Evolutionary conservation across 2,797 vertebrate species (phyloP), one percentile per base, ranked within the genome.

Genomic region (Nothura maculosa): DNA sequence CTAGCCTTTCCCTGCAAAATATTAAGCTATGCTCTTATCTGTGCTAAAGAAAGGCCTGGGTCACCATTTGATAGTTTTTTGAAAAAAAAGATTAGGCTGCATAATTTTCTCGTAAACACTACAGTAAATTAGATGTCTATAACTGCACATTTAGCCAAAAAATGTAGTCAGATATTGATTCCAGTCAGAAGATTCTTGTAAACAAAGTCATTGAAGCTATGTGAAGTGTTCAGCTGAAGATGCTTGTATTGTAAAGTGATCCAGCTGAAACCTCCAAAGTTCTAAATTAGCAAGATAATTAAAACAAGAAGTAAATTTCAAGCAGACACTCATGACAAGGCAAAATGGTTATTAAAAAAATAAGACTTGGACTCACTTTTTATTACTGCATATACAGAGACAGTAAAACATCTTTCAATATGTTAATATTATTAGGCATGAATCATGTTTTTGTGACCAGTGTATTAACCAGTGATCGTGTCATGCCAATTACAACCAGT

Each of bases 121-220:
- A 81, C 68, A 91, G 61, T 79, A 94, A 96, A 97, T 95, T 92
- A 90, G 86, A 66, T 62, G 89, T 20, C 85, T 87, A 32, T 86
- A 75, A 89, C 83, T 83, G 85, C 70, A 82, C 73, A 55, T 82
- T 94, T 90, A 93, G 81, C 86, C 61, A 87, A 87, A 87, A 89
- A 87, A 84, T 22, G 66, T 68, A 94, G 78, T 58, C 89, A 95
- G 67, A 80, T 90, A 92, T 76, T 93, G 82, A 96, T 94, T 90
- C 73, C 85, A 88, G 30, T n/a, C 48, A 32, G 70, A 73, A 73
- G 76, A 87, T 18, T 93, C 43, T 87, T 0, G 5, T 92, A 96
- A 96, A 96, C 92, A 96, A 96, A 96, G 62, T 91, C 85, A 60
- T 94, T 94, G 69, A 93, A 91, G 61, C 57, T 13, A 66, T 6